These are phyloP conservation scores for Lasioglossum marginatum DNA, from an alignment of 2,888 invertebrate species.

Conservation along the genomic window DNA sequence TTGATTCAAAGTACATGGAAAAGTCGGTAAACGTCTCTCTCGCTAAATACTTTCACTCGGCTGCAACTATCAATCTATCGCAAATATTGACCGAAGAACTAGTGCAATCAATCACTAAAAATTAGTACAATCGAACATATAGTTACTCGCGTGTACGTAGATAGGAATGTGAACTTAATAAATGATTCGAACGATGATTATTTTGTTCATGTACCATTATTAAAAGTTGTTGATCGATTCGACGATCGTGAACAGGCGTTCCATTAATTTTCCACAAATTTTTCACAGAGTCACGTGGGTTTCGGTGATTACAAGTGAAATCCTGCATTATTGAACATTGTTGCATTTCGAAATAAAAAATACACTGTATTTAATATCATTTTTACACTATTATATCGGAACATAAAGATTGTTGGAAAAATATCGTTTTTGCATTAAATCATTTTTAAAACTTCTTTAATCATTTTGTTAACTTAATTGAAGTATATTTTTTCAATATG, in stretches of 20 bases:
- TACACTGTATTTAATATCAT: too few relatives aligned
- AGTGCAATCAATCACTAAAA: too few relatives aligned
- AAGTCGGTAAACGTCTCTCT: slow-evolving; percentile 7
- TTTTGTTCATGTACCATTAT: background rate
- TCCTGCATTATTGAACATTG: too few relatives aligned
- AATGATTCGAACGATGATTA: too few relatives aligned
- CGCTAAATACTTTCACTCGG: slow-evolving; percentile 14
- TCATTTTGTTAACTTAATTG: too few relatives aligned
- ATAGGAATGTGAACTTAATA: background rate
- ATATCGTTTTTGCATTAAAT: too few relatives aligned
- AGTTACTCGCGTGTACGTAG: background rate
- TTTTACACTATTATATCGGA: too few relatives aligned
- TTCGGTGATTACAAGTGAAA: background rate
- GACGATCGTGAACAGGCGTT: background rate
- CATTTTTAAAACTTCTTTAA: too few relatives aligned
- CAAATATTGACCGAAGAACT: background rate
- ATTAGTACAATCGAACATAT: background rate
- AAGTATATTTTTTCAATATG: too few relatives aligned
- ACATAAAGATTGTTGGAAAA: too few relatives aligned
- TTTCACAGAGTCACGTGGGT: background rate
- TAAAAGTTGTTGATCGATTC: background rate
- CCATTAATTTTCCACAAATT: background rate
- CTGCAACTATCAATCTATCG: background rate
- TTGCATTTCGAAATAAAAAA: too few relatives aligned
- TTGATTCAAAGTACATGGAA: background rate